These are phyloP conservation scores for Carcharodon carcharias DNA, from an alignment of 2,797 vertebrate genomes.

Conservation along the genomic window DNA sequence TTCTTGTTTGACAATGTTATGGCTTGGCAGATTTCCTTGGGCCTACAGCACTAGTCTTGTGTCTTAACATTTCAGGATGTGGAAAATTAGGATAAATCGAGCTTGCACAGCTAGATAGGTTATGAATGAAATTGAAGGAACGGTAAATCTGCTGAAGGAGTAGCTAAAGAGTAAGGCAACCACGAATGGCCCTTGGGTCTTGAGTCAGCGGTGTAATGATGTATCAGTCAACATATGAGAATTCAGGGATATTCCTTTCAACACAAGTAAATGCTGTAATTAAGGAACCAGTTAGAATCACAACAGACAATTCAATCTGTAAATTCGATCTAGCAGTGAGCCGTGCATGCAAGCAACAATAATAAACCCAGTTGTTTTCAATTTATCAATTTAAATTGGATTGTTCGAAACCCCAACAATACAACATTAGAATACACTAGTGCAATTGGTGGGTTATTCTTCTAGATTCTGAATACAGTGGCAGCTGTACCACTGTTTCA, in stretches of 20 bases:
- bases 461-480: background rate
- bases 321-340: background rate
- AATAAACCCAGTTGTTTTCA: background rate
- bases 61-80: background rate
- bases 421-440: background rate
- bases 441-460: background rate
- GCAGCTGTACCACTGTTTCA: background rate
- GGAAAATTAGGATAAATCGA: background rate
- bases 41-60: background rate
- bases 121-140: background rate
- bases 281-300: background rate
- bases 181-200: background rate
- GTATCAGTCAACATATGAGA: background rate
- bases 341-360: background rate
- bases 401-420: background rate
- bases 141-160: background rate
- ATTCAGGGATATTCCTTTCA: background rate
- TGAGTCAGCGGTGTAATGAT: background rate
- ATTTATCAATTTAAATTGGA: background rate
- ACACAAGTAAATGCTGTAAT: background rate
- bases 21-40: background rate
- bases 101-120: background rate
- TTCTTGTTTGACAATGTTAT: background rate
- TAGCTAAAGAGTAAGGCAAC: background rate
- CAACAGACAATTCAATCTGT: background rate